Conservation (phyloP, 2,888 invertebrate species). For the Drosophila villosipedis region DNA sequence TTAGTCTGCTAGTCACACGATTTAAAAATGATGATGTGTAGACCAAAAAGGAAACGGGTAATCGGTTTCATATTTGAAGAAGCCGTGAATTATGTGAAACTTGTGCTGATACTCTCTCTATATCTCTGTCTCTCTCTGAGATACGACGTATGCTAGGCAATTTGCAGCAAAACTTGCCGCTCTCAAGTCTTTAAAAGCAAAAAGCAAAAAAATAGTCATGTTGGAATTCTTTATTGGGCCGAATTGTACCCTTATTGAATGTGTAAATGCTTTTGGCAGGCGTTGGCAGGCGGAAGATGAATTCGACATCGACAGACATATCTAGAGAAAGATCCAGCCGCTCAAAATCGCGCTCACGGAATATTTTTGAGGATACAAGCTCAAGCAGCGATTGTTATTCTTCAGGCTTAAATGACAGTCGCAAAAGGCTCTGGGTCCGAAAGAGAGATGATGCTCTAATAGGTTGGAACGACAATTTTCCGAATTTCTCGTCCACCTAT, state of each 20-base stretch:
- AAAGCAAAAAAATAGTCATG: neutral
- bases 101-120: neutral
- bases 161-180: neutral
- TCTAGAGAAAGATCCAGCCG: neutral
- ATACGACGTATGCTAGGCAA: neutral
- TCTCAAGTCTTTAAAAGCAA: neutral
- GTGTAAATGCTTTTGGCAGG: neutral
- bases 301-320: neutral
- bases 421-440: conserved; percentile 29
- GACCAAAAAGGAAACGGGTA: neutral
- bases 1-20: neutral
- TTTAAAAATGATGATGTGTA: neutral
- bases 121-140: neutral
- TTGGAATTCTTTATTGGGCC: neutral
- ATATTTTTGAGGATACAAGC: neutral
- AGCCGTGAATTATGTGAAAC: neutral
- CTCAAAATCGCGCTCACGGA: neutral
- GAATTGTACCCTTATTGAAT: neutral
- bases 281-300: conserved; percentile 3
- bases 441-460: conserved; percentile 25
- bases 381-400: conserved; percentile 6
- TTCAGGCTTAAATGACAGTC: neutral
- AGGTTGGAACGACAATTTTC: conserved; percentile 44
- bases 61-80: neutral
- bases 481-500: conserved; percentile 32